phyloP scores from a whole-genome alignment of 2,113 vertebrate species.

The Steatornis caripensis region DNA sequence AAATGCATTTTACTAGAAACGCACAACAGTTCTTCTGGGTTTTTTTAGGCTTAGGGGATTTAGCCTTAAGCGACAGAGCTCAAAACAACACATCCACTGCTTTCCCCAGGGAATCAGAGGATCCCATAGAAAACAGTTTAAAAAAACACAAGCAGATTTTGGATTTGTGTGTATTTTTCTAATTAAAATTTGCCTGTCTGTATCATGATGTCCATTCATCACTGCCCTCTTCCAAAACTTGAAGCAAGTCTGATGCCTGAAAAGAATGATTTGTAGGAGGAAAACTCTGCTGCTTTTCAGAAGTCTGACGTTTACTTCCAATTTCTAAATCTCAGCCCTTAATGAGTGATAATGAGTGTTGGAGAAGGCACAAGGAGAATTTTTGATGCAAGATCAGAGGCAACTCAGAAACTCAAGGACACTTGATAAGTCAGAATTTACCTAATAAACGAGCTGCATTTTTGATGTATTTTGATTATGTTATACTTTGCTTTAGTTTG shows the following conservation, averaged over 20 bases:
- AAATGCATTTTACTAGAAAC: not conserved
- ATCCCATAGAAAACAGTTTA: not conserved
- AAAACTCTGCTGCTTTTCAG: slow-evolving; percentile 1
- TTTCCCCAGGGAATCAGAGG: not conserved
- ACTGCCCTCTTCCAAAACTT: not conserved
- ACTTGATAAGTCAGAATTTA: slow-evolving; percentile 56
- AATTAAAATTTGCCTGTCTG: not conserved
- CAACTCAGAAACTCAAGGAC: slow-evolving; percentile 12
- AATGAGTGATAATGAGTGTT: slow-evolving; percentile 41
- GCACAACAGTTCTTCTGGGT: not conserved
- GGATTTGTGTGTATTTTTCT: not conserved
- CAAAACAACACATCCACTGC: not conserved
- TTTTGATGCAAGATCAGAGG: slow-evolving; percentile 37
- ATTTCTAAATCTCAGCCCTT: slow-evolving; percentile 41
- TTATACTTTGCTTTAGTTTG: slow-evolving; percentile 9
- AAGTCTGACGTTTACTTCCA: not conserved
- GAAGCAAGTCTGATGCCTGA: not conserved
- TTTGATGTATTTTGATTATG: slow-evolving; percentile 29
- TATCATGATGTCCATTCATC: not conserved
- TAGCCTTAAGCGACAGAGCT: not conserved
- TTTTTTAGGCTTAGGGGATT: not conserved
- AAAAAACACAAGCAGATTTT: not conserved
- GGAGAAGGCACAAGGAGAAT: slow-evolving; percentile 47
- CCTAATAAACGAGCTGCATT: slow-evolving; percentile 51
- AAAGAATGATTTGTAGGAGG: slow-evolving; percentile 19